phyloP scores from a whole-genome alignment of 2,888 invertebrate species.

The Chironomus tentans region DNA sequence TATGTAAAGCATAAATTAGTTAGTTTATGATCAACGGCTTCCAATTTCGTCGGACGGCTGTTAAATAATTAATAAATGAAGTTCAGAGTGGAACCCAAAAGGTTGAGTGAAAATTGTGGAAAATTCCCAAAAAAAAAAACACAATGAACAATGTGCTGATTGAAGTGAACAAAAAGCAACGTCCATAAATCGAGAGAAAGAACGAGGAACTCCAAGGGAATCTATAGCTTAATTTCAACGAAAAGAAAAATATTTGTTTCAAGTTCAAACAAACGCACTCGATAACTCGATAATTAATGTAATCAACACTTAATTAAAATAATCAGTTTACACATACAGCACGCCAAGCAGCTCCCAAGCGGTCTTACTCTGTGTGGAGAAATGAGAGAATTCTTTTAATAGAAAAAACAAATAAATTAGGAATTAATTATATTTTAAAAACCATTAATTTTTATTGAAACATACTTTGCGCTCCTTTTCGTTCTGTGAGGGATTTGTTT shows the following conservation, averaged over 20 bases:
- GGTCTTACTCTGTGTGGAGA: background rate
- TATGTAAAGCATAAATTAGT: too few relatives aligned
- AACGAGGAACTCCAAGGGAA: background rate
- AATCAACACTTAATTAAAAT: constrained; percentile 22
- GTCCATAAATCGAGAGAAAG: background rate
- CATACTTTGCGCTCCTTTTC: background rate
- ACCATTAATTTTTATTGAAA: constrained; percentile 17
- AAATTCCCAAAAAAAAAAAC: too few relatives aligned
- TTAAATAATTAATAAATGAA: too few relatives aligned
- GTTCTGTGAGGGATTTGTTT: constrained; percentile 5
- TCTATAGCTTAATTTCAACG: background rate
- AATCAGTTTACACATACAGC: constrained; percentile 4
- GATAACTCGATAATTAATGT: constrained; percentile 4
- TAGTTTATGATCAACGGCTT: too few relatives aligned
- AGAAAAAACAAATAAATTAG: constrained; percentile 23
- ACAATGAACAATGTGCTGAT: too few relatives aligned
- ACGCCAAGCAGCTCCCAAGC: background rate
- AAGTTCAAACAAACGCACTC: constrained; percentile 13
- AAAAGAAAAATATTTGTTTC: background rate
- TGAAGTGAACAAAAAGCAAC: background rate
- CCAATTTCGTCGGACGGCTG: too few relatives aligned
- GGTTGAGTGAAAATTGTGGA: too few relatives aligned
- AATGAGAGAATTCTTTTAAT: background rate
- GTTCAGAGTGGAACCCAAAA: too few relatives aligned
- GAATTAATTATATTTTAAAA: constrained; percentile 25